Evolutionary conservation across 2,888 invertebrate genomes (phyloP).

Genomic region (Gryllus longicercus): DNA sequence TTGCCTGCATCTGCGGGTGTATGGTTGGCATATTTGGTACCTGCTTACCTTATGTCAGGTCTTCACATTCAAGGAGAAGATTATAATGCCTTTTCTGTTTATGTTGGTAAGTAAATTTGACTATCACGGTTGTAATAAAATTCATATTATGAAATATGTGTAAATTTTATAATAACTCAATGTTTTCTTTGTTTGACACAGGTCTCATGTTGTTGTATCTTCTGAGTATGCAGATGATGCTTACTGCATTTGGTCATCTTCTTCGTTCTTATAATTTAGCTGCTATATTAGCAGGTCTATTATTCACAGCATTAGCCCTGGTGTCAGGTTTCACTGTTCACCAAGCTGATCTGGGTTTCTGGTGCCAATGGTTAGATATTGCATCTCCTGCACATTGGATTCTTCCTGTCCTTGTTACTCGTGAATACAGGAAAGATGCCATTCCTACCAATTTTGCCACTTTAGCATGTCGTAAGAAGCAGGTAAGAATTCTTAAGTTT

Average conservation of each 20-base stretch:
- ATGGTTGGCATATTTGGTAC: slow-evolving; percentile 80
- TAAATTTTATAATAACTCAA: no score
- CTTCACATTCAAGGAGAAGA: slow-evolving; percentile 54
- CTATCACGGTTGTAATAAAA: neutral
- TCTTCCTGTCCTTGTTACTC: slow-evolving; percentile 61
- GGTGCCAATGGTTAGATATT: slow-evolving; percentile 64
- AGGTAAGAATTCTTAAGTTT: slow-evolving; percentile 50
- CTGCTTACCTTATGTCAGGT: slow-evolving; percentile 85
- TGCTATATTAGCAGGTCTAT: slow-evolving; percentile 57
- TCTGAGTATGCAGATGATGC: slow-evolving; percentile 42
- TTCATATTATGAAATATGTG: neutral
- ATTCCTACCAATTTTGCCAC: slow-evolving; percentile 55
- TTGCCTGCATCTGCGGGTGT: slow-evolving; percentile 73
- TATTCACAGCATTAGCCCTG: slow-evolving; percentile 59
- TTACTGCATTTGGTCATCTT: slow-evolving; percentile 63
- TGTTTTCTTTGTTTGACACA: slow-evolving; percentile 42
- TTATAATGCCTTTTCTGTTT: slow-evolving; percentile 42
- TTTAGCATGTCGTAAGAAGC: slow-evolving; percentile 66
- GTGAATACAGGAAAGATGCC: slow-evolving; percentile 65
- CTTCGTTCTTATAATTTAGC: slow-evolving; percentile 61
- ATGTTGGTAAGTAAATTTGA: slow-evolving; percentile 41
- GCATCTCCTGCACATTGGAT: slow-evolving; percentile 73
- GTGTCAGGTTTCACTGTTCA: slow-evolving; percentile 69
- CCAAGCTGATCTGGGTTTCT: slow-evolving; percentile 61
- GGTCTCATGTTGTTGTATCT: slow-evolving; percentile 65